A percentile compares a stretch with the other conserved stretches of the same genome.
phyloP scores from a whole-genome alignment of 2,888 invertebrate species.

The Trissolcus japonicus region DNA sequence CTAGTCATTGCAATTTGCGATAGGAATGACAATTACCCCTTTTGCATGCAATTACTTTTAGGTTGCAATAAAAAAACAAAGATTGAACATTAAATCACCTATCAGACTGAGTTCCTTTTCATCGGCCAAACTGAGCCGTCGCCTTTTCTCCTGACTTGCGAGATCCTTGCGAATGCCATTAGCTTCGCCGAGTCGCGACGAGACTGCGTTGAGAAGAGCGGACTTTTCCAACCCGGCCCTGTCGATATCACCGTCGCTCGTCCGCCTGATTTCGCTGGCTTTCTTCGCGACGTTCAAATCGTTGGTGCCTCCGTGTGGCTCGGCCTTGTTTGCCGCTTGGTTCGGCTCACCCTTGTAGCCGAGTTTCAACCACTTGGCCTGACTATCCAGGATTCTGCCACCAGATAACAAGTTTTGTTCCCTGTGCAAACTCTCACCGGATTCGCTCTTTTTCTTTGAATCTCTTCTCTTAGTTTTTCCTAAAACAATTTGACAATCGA shows the following conservation, averaged over 20 bases:
- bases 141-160: slow-evolving; percentile 81
- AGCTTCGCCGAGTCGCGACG: slow-evolving; percentile 75
- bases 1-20: too few species aligned
- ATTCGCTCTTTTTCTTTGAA: slow-evolving; percentile 79
- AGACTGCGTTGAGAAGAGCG: slow-evolving; percentile 63
- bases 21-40: too few species aligned
- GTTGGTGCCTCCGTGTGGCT: slow-evolving; percentile 76
- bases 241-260: slow-evolving; percentile 77
- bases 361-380: slow-evolving; percentile 72
- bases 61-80: too few species aligned
- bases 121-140: slow-evolving; percentile 78
- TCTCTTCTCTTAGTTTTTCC: slow-evolving; percentile 78
- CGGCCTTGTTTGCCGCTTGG: slow-evolving; percentile 75
- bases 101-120: slow-evolving; percentile 73
- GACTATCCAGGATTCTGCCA: slow-evolving; percentile 74
- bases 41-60: too few species aligned
- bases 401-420: slow-evolving; percentile 76
- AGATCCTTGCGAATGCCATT: slow-evolving; percentile 79
- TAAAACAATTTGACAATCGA: slow-evolving; percentile 49
- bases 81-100: too few species aligned
- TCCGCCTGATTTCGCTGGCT: slow-evolving; percentile 75
- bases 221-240: slow-evolving; percentile 64
- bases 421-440: slow-evolving; percentile 78
- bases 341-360: slow-evolving; percentile 68
- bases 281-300: slow-evolving; percentile 75